Evolutionary conservation across 1,140 invertebrate species (phyloP).

Genomic region (Theocolax elegans): DNA sequence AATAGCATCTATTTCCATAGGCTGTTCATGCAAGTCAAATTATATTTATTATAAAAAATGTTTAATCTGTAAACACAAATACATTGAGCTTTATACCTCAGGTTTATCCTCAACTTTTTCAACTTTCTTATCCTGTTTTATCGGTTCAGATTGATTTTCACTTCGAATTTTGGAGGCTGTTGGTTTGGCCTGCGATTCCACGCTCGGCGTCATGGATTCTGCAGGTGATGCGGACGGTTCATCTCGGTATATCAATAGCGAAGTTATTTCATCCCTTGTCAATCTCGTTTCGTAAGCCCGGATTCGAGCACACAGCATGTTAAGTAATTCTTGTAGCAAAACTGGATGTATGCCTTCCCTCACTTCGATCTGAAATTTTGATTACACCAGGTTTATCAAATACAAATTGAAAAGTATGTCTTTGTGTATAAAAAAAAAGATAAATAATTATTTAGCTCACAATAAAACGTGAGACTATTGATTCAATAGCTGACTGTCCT

Average conservation of each 20-base stretch:
- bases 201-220: background rate
- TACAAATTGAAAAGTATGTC: too few species aligned
- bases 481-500: conserved; percentile 48
- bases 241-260: conserved; percentile 52
- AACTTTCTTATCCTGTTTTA: background rate
- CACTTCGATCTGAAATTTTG: conserved; percentile 47
- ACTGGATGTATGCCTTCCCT: conserved; percentile 30
- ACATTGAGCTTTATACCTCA: conserved; percentile 48
- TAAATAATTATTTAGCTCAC: conserved; percentile 42
- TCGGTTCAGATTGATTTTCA: too few species aligned
- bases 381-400: too few species aligned
- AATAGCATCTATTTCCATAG: conserved; percentile 57
- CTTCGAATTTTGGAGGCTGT: too few species aligned
- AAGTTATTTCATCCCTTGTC: conserved; percentile 46
- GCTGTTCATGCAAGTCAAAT: conserved; percentile 43
- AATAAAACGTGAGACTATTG: conserved; percentile 45
- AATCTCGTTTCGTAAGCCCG: conserved; percentile 45
- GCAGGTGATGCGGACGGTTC: background rate
- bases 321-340: conserved; percentile 45
- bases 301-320: conserved; percentile 44
- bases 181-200: too few species aligned
- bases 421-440: too few species aligned
- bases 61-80: background rate
- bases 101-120: conserved; percentile 34
- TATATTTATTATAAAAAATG: conserved; percentile 15